Percentiles rank a stretch among this genome's conserved stretches.
Evolutionary conservation across 1,140 invertebrate genomes (phyloP).

Genomic region (Drosophila parvula): DNA sequence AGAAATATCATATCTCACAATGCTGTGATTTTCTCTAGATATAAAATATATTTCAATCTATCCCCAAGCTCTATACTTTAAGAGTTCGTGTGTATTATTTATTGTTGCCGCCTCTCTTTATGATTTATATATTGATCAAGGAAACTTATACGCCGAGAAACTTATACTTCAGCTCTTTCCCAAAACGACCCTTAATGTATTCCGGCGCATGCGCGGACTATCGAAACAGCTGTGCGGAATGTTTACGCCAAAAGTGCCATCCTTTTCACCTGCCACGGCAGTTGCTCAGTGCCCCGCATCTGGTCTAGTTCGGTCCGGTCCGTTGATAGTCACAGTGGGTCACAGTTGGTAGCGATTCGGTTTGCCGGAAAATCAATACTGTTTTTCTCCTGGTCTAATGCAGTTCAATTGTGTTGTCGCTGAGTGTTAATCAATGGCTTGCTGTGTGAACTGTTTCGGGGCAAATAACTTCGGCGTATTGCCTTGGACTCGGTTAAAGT

Average conservation of each 20-base stretch:
- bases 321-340: not conserved
- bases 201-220: slow-evolving; percentile 40
- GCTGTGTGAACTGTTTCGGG: slow-evolving; percentile 5
- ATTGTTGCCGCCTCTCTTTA: too few species aligned
- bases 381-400: slow-evolving; percentile 23
- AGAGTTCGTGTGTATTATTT: slow-evolving; percentile 45
- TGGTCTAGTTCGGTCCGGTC: slow-evolving; percentile 6
- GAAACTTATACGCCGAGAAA: slow-evolving; percentile 22
- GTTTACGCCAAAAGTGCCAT: slow-evolving; percentile 21
- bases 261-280: slow-evolving; percentile 12
- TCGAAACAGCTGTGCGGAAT: slow-evolving; percentile 40
- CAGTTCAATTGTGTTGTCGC: slow-evolving; percentile 1
- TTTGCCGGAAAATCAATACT: slow-evolving; percentile 62
- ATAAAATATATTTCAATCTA: not conserved
- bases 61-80: too few species aligned
- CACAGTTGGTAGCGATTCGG: slow-evolving; percentile 2
- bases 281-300: slow-evolving; percentile 9
- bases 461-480: not conserved
- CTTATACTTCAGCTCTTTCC: not conserved
- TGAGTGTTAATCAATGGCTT: slow-evolving; percentile 40
- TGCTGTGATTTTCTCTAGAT: too few species aligned
- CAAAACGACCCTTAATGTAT: too few species aligned
- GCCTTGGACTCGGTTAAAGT: slow-evolving; percentile 16
- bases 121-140: not conserved
- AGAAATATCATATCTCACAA: too few species aligned